phyloP scores from a whole-genome alignment of 2,888 invertebrate genomes.

The Thalpophila matura region DNA sequence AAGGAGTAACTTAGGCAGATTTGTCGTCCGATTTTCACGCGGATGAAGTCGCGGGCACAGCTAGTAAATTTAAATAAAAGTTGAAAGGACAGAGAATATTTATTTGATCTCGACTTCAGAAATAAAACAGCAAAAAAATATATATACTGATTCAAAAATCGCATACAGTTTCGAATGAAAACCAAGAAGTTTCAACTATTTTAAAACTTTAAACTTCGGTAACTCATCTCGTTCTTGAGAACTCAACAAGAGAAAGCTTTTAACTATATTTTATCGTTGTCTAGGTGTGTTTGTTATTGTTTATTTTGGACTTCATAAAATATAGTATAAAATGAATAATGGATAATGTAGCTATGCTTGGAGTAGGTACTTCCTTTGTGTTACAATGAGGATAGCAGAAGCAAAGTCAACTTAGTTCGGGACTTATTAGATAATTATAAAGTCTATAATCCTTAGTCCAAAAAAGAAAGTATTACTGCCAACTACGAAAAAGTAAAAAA shows the following conservation, averaged over 20 bases:
- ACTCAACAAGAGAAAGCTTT: constrained; percentile 63
- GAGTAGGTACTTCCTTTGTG: too few relatives aligned
- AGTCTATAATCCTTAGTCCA: neutral
- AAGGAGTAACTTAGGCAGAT: too few relatives aligned
- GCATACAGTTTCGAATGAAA: constrained; percentile 42
- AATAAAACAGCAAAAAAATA: too few relatives aligned
- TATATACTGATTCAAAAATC: constrained; percentile 17
- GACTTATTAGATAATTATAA: too few relatives aligned
- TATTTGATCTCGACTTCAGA: neutral
- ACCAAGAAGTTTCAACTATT: constrained; percentile 55
- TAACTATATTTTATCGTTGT: constrained; percentile 34
- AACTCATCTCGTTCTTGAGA: constrained; percentile 38
- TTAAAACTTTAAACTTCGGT: constrained; percentile 56
- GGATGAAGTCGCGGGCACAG: too few relatives aligned
- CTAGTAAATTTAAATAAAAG: too few relatives aligned
- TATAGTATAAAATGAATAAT: too few relatives aligned
- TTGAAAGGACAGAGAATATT: too few relatives aligned
- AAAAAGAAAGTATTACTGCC: neutral
- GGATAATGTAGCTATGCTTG: too few relatives aligned
- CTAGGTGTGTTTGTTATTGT: neutral
- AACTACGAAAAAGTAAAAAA: neutral
- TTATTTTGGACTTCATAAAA: neutral
- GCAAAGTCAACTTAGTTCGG: too few relatives aligned
- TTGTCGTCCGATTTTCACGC: too few relatives aligned
- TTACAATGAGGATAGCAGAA: too few relatives aligned